Evolutionary conservation across 2,888 invertebrate genomes (phyloP).

Genomic region (Apotomis betuletana): DNA sequence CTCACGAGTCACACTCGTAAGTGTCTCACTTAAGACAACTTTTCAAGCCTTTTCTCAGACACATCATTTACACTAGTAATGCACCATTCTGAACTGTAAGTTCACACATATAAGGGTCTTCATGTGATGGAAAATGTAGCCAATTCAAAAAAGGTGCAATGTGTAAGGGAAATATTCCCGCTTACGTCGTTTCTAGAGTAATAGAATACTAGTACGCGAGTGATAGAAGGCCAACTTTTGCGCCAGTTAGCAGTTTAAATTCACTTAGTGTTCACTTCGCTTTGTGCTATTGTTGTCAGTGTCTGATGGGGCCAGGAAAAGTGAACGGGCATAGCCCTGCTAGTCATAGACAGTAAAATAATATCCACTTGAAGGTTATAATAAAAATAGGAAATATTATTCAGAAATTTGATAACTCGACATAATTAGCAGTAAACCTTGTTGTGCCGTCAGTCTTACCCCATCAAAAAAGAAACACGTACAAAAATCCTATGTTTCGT

Average conservation of each 20-base stretch:
- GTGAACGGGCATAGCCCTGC: no score
- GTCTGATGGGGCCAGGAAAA: constrained; percentile 10
- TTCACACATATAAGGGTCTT: not conserved
- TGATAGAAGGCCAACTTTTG: constrained; percentile 20
- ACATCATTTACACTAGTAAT: not conserved
- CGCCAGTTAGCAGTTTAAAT: constrained; percentile 22
- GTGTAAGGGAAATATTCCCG: not conserved
- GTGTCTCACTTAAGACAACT: not conserved
- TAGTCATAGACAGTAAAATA: no score
- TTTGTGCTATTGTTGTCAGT: not conserved
- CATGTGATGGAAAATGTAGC: not conserved
- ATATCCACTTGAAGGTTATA: no score
- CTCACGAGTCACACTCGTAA: not conserved
- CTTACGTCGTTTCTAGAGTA: not conserved
- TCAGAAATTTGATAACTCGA: no score
- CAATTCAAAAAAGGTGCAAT: not conserved
- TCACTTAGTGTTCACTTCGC: constrained; percentile 22
- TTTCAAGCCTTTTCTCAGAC: not conserved
- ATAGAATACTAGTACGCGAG: no score
- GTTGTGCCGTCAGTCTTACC: no score
- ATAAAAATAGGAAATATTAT: no score
- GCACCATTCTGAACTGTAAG: not conserved
- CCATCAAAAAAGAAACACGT: no score
- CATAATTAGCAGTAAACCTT: no score
- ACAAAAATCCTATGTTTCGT: no score